Base-by-base conservation (phyloP, 2,888 invertebrate species). In the Drosophila bunnanda region DNA sequence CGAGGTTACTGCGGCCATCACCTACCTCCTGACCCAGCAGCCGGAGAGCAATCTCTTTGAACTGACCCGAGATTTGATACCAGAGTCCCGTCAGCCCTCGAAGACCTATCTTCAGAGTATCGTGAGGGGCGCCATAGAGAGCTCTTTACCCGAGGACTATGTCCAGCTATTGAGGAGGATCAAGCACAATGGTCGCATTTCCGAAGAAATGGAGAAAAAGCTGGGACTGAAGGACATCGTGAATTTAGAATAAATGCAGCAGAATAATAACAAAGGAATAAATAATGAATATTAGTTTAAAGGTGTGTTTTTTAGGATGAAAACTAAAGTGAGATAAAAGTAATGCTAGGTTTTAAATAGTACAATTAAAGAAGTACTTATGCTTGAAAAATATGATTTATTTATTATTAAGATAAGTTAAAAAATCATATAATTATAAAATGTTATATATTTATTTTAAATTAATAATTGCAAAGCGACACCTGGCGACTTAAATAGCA, bases 161-260 rank as follows among this genome's bases (percentile, higher is more conserved):
- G 93, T 97, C n/a, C 88, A 94, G 13, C 93, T 93, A 79, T 92
- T 98, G 69, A 93, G 94, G 88, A 92, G 91, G 22, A 93, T 98
- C 54, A 94, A 95, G 59, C 94, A 97, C 90, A 98, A 98, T 91
- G 96, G 95, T 79, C 94, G 94, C 92, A 92, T 90, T 53, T 96
- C 93, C 79, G 89, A 86, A 78, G 75, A 79, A 88, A 76, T 93
- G 85, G 89, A 93, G 88, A 46, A 76, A 10, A 72, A 86, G 55
- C 90, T 93, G 50, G 91, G 93, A 48, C 83, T 93, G 50, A 76
- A 90, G 61, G 39, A 82, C 71, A 72, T 89, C 4, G 41, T 36
- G 25, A 53, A 43, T 10, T 28, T 39, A 10, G 1, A 17, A n/a
- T n/a, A 22, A 43, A 22, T 7, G 15, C 13, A 8, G 15, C 15